phyloP scores from a whole-genome alignment of 2,888 invertebrate genomes.

The Leptinotarsa rubiginosa region DNA sequence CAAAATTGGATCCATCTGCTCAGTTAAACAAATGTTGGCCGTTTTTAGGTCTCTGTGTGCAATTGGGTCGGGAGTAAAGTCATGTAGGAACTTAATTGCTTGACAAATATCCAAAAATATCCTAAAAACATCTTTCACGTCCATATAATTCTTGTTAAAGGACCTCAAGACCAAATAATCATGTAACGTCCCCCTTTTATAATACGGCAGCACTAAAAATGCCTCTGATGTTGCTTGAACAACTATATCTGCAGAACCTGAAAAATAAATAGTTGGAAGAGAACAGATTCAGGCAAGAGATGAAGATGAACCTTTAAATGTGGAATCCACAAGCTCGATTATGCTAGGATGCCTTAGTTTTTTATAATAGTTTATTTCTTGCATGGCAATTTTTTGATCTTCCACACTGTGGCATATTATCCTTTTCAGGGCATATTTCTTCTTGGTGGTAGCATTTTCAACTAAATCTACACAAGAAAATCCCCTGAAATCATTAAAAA shows the following conservation, averaged over 20 bases:
- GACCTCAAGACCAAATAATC: slow-evolving; percentile 75
- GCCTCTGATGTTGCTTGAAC: slow-evolving; percentile 78
- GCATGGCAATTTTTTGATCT: slow-evolving; percentile 78
- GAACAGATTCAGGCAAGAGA: slow-evolving; percentile 21
- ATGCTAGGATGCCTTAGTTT: slow-evolving; percentile 79
- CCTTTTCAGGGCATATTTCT: slow-evolving; percentile 81
- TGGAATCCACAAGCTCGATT: slow-evolving; percentile 78
- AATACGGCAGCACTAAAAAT: slow-evolving; percentile 81
- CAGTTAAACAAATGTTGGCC: slow-evolving; percentile 82
- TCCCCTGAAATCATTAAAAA: slow-evolving; percentile 71
- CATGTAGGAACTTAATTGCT: slow-evolving; percentile 80
- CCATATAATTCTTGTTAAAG: slow-evolving; percentile 72
- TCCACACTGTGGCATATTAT: slow-evolving; percentile 84
- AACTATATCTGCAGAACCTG: slow-evolving; percentile 73
- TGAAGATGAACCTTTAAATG: slow-evolving; percentile 68
- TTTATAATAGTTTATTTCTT: slow-evolving; percentile 81
- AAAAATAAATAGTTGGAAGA: slow-evolving; percentile 26
- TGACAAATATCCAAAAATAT: slow-evolving; percentile 81
- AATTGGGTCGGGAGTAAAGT: slow-evolving; percentile 77
- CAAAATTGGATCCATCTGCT: slow-evolving; percentile 78
- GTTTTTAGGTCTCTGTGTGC: slow-evolving; percentile 90
- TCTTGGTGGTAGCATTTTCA: slow-evolving; percentile 75
- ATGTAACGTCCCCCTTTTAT: slow-evolving; percentile 80
- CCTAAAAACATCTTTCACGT: slow-evolving; percentile 74
- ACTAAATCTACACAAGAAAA: slow-evolving; percentile 85